These are phyloP conservation scores for Brachylomia viminalis DNA, from an alignment of 2,888 invertebrate species.

Conservation along the genomic window DNA sequence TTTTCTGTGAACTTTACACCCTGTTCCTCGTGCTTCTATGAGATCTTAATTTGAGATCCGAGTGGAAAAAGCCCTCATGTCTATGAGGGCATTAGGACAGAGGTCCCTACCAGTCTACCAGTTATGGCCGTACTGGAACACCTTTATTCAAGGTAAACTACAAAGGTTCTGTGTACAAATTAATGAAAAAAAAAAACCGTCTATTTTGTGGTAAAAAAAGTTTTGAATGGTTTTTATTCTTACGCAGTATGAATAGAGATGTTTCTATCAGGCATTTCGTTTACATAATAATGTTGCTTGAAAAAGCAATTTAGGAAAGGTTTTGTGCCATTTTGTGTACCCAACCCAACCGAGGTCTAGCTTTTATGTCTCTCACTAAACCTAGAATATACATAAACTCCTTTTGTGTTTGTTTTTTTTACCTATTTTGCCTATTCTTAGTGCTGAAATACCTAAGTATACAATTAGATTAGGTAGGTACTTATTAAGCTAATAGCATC, in stretches of 20 bases:
- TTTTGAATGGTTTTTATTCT: not conserved
- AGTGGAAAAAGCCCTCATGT: not conserved
- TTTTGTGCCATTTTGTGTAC: conserved; percentile 21
- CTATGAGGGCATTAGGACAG: not conserved
- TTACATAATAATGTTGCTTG: conserved; percentile 52
- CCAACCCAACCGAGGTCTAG: conserved; percentile 7
- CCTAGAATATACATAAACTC: conserved; percentile 14
- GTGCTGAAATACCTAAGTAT: not conserved
- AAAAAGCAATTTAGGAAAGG: conserved; percentile 51
- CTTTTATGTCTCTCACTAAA: conserved; percentile 22
- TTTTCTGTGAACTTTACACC: too few species aligned
- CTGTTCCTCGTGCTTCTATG: too few species aligned
- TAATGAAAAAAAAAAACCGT: too few species aligned
- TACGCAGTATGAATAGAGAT: conserved; percentile 33
- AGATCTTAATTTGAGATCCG: too few species aligned
- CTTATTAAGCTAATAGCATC: not conserved
- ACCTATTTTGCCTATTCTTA: not conserved
- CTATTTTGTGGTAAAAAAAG: not conserved
- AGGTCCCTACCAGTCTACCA: too few species aligned
- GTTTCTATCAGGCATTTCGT: conserved; percentile 35
- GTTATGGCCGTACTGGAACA: too few species aligned
- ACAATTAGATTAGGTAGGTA: too few species aligned
- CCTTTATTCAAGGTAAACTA: not conserved
- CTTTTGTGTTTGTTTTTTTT: conserved; percentile 44
- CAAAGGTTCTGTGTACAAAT: not conserved